phyloP scores from a whole-genome alignment of 2,113 vertebrate species.

The Anser brachyrhynchus region DNA sequence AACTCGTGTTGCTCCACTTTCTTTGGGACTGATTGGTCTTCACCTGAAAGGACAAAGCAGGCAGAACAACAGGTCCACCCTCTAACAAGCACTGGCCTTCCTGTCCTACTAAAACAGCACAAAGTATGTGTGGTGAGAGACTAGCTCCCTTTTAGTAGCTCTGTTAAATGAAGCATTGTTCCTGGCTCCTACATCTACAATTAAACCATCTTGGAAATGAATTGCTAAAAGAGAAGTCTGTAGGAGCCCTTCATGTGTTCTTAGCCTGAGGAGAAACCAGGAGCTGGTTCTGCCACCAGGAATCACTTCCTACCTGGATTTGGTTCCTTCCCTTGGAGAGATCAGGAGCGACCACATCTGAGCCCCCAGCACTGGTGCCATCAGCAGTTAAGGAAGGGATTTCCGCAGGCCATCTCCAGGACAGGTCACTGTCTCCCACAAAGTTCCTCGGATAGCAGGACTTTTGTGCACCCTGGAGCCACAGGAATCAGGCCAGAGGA shows the following conservation, averaged over 20 bases:
- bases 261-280: background rate
- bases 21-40: background rate
- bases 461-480: background rate
- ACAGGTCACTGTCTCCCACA: background rate
- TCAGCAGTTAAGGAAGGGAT: background rate
- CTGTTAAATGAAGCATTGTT: background rate
- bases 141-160: background rate
- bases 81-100: background rate
- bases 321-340: background rate
- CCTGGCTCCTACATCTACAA: too few relatives aligned
- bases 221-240: background rate
- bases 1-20: background rate
- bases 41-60: background rate
- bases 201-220: background rate
- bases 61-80: background rate
- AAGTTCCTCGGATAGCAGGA: fast-evolving
- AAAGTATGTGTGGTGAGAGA: fast-evolving
- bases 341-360: fast-evolving
- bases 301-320: background rate
- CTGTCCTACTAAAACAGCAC: background rate
- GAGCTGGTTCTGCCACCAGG: background rate
- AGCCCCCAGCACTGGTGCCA: fast-evolving
- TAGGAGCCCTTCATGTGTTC: fast-evolving
- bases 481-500: background rate
- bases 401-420: background rate